Conservation (phyloP, 2,113 vertebrate genomes). For the Lasiurus cinereus region DNA sequence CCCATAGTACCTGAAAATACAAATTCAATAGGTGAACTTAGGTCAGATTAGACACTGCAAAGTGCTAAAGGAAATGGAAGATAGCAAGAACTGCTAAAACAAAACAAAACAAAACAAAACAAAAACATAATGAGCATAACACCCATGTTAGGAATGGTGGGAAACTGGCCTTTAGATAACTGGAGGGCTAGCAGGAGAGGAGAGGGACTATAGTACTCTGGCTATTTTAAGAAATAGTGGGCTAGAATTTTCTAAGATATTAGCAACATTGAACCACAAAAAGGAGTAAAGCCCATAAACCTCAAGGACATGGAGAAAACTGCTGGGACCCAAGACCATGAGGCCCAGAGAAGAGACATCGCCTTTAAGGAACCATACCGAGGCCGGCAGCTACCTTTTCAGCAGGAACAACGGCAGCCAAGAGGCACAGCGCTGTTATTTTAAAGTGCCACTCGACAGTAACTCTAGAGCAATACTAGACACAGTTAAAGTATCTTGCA, state of each 20-base stretch:
- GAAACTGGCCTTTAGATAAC: background rate
- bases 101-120: background rate
- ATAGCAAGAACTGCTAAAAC: background rate
- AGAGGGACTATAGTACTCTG: background rate
- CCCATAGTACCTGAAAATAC: background rate
- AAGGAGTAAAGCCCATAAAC: background rate
- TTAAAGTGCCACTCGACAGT: too few species aligned
- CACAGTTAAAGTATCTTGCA: too few species aligned
- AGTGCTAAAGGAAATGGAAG: background rate
- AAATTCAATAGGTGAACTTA: background rate
- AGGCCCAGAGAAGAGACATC: too few species aligned
- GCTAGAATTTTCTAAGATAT: constrained; percentile 1
- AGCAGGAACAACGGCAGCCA: too few species aligned
- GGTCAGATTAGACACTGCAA: background rate
- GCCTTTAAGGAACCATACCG: too few species aligned
- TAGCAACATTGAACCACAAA: background rate
- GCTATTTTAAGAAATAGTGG: background rate
- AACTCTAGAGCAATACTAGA: too few species aligned
- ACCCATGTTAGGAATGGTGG: background rate
- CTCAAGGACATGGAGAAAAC: background rate
- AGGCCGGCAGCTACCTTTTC: too few species aligned
- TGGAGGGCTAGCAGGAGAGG: background rate
- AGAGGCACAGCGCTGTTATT: too few species aligned
- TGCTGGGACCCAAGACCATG: background rate
- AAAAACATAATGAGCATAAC: background rate